phyloP scores from a whole-genome alignment of 35 echinoderm and acorn worm species.

The Amphiura filiformis region DNA sequence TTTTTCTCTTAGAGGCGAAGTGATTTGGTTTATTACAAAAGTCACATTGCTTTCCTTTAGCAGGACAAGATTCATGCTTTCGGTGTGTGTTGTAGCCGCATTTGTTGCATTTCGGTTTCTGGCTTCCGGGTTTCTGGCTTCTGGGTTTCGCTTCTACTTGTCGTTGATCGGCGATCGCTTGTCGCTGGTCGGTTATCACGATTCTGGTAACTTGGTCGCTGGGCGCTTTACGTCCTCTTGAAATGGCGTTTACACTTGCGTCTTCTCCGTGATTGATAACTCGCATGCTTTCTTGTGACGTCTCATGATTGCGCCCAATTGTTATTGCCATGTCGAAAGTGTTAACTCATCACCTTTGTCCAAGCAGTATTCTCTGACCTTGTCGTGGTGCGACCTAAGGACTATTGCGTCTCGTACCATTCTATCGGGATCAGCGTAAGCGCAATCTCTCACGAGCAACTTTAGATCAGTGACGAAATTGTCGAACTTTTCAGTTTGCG shows the following conservation, averaged over 20 bases:
- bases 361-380: background rate
- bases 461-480: background rate
- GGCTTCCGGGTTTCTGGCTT: too few species aligned
- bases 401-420: background rate
- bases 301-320: background rate
- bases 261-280: background rate
- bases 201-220: too few species aligned
- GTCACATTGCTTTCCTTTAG: too few species aligned
- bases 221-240: too few species aligned
- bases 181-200: too few species aligned
- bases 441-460: background rate
- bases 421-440: background rate
- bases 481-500: conserved; percentile 66
- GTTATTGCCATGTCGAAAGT: background rate
- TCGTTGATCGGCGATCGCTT: too few species aligned
- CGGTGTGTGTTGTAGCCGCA: too few species aligned
- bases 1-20: too few species aligned
- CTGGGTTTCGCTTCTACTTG: too few species aligned
- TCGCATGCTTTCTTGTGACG: background rate
- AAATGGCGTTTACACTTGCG: background rate
- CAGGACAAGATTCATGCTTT: too few species aligned
- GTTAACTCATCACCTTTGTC: background rate
- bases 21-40: too few species aligned
- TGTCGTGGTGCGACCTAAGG: background rate
- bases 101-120: too few species aligned